Evolutionary conservation across 1,140 invertebrate genomes (phyloP), one percentile per base, ranked within the genome.

Genomic region (Drepana arcuata): DNA sequence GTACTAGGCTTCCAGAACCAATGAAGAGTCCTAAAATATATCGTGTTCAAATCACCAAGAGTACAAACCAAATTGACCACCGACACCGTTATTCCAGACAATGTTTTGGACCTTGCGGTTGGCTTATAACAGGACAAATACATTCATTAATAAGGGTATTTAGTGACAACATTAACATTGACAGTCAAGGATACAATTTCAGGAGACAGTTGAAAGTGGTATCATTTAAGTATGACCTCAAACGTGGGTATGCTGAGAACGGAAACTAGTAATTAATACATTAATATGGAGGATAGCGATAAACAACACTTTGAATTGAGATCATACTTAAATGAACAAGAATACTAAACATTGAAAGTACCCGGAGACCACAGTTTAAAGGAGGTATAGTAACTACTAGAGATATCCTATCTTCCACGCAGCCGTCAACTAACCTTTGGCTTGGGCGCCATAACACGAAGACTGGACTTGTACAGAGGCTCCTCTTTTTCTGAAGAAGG

Each of bases 61-160:
- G n/a, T 82, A 82, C 78, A 67, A 82, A 82, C 78, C 78, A 82
- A 72, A 48, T 79, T 79, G 32, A 82, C 78, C 56, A 82, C 78
- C 45, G 78, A 82, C 56, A 82, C 78, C 58, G 78, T 82, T 38
- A 82, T 79, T 53, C 59, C 78, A 42, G 78, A 77, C 43, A 78
- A 70, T 30, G 69, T 68, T 77, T 79, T 77, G 33, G 78, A 77
- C 60, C 73, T 79, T 62, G 77, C 58, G 45, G 52, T 57, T 44
- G 67, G 70, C 74, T 79, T 81, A 72, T 48, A 66, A 65, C 34
- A 73, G 59, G 63, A 77, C 43, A 69, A 71, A 55, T 72, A 69
- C 44, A 69, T 43, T 33, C 33, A 42, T 65, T 67, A 52, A 66
- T 33, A 56, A 56, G 27, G 32, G 42, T 34, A 26, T n/a, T n/a